These are phyloP conservation scores for Mastomys natalensis DNA, from an alignment of 2,113 vertebrate genomes.

Conservation along the genomic window DNA sequence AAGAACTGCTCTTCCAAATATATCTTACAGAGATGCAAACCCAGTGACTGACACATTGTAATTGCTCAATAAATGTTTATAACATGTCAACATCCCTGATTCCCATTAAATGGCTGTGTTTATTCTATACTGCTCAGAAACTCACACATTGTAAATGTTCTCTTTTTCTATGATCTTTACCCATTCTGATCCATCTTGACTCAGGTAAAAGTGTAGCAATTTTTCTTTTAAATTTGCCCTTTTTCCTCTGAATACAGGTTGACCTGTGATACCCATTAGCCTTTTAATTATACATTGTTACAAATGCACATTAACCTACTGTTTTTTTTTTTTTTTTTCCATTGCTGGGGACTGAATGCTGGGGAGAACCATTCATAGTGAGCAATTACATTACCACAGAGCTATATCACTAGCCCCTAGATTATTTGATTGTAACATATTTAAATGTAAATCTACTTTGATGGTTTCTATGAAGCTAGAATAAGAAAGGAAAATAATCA, in stretches of 20 bases:
- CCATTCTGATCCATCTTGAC: background rate
- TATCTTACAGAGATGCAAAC: background rate
- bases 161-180: background rate
- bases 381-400: background rate
- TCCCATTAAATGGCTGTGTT: background rate
- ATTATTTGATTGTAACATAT: background rate
- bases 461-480: background rate
- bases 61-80: background rate
- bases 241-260: background rate
- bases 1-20: background rate
- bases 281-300: slow-evolving; percentile 24
- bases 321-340: no score
- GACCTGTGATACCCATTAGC: background rate
- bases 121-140: background rate
- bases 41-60: background rate
- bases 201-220: background rate
- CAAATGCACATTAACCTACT: background rate
- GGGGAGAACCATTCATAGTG: no score
- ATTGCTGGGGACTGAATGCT: background rate
- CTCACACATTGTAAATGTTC: background rate
- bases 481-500: background rate
- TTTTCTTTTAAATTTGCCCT: background rate
- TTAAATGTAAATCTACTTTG: background rate
- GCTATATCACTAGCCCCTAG: background rate
- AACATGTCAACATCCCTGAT: background rate